Evolutionary conservation across 1,140 invertebrate species (phyloP).

Genomic region (Lordiphosa stackelbergi): DNA sequence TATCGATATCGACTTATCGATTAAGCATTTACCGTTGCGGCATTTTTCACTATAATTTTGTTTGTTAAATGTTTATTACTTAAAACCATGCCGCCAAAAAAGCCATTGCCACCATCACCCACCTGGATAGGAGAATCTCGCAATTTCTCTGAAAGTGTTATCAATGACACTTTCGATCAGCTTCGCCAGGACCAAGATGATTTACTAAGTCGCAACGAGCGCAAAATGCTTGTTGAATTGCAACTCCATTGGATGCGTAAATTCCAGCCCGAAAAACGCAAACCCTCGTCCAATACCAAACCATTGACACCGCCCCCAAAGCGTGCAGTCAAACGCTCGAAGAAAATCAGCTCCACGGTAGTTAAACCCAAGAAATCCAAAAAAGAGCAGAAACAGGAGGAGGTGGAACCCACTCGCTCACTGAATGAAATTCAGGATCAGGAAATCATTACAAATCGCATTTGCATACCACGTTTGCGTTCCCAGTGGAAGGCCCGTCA

Average conservation of each 20-base stretch:
- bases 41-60: no score
- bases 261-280: neutral
- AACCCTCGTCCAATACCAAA: neutral
- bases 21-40: no score
- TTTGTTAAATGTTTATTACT: no score
- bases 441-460: neutral
- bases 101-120: no score
- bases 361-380: no score
- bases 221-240: neutral
- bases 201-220: neutral
- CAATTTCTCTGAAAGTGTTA: neutral
- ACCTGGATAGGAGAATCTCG: neutral
- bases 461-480: constrained; percentile 1
- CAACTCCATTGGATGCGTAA: neutral
- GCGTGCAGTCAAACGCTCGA: neutral
- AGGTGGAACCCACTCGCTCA: no score
- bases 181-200: neutral
- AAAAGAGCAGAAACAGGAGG: no score
- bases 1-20: no score
- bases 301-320: neutral
- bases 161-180: neutral
- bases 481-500: neutral
- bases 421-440: neutral
- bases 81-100: neutral
- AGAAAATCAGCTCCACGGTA: neutral